Base-by-base conservation (phyloP, 2,797 vertebrate species). In the Tadarida brasiliensis region DNA sequence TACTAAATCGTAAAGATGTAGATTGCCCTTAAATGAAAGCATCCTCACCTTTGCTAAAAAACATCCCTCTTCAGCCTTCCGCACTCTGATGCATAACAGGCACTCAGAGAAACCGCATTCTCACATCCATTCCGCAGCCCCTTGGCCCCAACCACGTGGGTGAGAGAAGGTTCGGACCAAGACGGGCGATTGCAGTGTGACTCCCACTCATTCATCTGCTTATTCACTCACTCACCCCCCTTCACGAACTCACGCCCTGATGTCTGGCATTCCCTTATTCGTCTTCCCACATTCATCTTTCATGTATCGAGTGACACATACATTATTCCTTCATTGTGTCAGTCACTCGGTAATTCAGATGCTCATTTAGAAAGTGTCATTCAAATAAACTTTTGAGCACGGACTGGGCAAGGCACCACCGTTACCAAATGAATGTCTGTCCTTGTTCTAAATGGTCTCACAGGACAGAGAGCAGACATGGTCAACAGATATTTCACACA, bases 1-100 rank as follows among this genome's bases (percentile, higher is more conserved):
- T 96, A 87, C 73, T 47, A 98, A 98, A 95, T 97, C 97, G 97
- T 98, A 98, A 98, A 98, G 87, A 93, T 98, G 94, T 96, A 97
- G 89, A 97, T 98, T 98, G 98, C 76, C 94, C 96, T 98, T 94
- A 98, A 98, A 98, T 98, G 98, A 98, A 98, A 98, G 94, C 91
- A 97, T 96, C 97, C 97, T 98, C 98, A 98, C 97, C 97, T 98
- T 96, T 39, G 7, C 4, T 59, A 67, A 82, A 77, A 51, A 44
- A 19, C 5, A 59, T 5, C 3, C 33, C 11, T 86, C 3, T 80
- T 76, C 11, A 76, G 3, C 49, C 20, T 87, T 95, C 3, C 35
- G 24, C 28, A 33, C 4, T 15, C 1, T 67, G 7, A 56, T 35
- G 80, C 33, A n/a, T 85, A 81, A 76, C 94, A 97, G 76, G 84